These are phyloP conservation scores for Boulengeromyrus knoepffleri DNA, from an alignment of 2,113 vertebrate genomes.

Conservation along the genomic window DNA sequence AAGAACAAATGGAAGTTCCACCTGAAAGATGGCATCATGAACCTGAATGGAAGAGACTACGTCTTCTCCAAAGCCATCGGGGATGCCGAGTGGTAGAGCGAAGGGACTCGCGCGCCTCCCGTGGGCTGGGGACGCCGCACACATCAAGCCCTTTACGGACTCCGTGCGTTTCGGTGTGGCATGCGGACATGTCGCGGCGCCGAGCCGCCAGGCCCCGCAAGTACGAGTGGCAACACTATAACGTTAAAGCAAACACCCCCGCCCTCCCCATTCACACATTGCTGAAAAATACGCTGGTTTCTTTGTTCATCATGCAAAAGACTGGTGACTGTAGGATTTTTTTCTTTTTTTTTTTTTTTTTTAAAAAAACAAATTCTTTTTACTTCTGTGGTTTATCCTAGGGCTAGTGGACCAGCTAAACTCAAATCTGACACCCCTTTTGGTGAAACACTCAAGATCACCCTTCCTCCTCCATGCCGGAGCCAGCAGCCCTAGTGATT, in stretches of 20 bases:
- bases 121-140: constrained; percentile 52
- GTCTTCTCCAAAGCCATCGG: constrained; percentile 99
- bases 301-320: background rate
- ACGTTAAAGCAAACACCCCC: constrained; percentile 54
- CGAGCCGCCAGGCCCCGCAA: constrained; percentile 55
- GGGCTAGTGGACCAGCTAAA: constrained; percentile 53
- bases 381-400: constrained; percentile 40
- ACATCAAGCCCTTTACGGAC: constrained; percentile 63
- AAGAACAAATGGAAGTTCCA: constrained; percentile 99
- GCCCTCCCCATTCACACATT: constrained; percentile 38
- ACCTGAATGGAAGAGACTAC: constrained; percentile 96
- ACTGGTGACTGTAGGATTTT: constrained; percentile 11
- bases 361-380: background rate
- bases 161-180: constrained; percentile 65
- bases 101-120: constrained; percentile 30
- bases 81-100: constrained; percentile 91
- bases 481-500: background rate
- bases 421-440: background rate
- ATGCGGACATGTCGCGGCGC: constrained; percentile 48
- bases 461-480: background rate
- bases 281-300: background rate
- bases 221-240: constrained; percentile 71
- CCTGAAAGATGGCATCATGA: constrained; percentile 99
- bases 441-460: background rate
- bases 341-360: background rate